phyloP scores from a whole-genome alignment of 2,797 vertebrate genomes.

The Champsocephalus gunnari region DNA sequence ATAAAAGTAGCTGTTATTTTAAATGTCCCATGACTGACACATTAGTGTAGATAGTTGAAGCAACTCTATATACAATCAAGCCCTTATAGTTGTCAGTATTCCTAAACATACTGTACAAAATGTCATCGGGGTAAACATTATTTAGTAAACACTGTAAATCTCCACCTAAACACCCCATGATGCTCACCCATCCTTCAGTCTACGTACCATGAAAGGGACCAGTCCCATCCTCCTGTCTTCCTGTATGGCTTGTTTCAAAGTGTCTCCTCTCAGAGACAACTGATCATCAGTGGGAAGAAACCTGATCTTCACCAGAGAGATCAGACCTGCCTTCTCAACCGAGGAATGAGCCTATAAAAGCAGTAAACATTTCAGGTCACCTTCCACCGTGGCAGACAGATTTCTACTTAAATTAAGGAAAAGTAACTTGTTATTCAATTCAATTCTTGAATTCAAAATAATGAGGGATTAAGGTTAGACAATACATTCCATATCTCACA shows the following conservation, averaged over 20 bases:
- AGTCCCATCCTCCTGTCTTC: conserved; percentile 90
- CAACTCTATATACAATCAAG: background rate
- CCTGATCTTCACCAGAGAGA: conserved; percentile 93
- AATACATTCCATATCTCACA: too few relatives aligned
- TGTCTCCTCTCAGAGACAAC: conserved; percentile 92
- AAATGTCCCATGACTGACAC: background rate
- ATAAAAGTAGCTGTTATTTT: background rate
- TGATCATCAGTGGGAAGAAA: conserved; percentile 93
- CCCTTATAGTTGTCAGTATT: background rate
- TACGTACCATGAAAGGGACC: conserved; percentile 91
- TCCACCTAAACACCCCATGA: background rate
- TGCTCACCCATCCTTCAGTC: background rate
- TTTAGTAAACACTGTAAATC: background rate
- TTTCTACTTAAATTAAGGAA: too few relatives aligned
- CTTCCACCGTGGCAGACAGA: too few relatives aligned
- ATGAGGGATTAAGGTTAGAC: too few relatives aligned
- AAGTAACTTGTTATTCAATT: too few relatives aligned
- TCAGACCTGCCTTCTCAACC: conserved; percentile 96
- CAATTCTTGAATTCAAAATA: too few relatives aligned
- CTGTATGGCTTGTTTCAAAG: conserved; percentile 88
- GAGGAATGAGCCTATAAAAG: conserved; percentile 93
- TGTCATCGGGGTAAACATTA: background rate
- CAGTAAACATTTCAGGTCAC: background rate
- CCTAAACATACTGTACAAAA: background rate
- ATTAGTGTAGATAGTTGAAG: too few relatives aligned